Evolutionary conservation across 2,113 vertebrate species (phyloP).

Genomic region (Nestor notabilis): DNA sequence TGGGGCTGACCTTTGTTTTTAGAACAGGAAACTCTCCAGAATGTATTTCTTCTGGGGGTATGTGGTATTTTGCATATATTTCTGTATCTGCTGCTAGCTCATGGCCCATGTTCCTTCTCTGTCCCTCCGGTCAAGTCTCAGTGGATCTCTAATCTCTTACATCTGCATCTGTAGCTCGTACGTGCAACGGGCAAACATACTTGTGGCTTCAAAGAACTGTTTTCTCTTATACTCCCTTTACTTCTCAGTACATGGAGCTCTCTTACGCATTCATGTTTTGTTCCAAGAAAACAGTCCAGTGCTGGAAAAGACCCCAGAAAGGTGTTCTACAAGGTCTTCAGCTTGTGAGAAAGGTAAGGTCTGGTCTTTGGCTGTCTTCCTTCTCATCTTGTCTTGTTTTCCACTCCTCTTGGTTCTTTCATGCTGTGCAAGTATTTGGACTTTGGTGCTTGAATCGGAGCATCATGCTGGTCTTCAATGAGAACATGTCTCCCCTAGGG

Average conservation of each 20-base stretch:
- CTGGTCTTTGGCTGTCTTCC: background rate
- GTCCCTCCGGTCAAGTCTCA: background rate
- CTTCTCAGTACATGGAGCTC: background rate
- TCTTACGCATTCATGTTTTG: background rate
- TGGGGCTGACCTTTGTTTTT: conserved; percentile 5
- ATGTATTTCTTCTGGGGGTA: background rate
- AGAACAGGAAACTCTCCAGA: conserved; percentile 1
- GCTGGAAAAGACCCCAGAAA: background rate
- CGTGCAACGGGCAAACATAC: background rate
- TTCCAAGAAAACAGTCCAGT: background rate
- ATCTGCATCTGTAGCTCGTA: background rate
- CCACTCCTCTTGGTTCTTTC: background rate
- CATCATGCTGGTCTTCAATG: background rate
- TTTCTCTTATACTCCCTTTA: background rate
- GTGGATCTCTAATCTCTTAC: background rate
- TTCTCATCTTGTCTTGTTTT: background rate
- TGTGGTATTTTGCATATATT: background rate
- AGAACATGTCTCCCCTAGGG: background rate
- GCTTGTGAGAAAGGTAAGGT: background rate
- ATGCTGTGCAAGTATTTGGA: background rate
- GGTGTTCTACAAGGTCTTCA: background rate
- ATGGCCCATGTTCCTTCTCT: background rate
- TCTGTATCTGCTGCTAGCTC: background rate
- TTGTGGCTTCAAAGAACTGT: background rate
- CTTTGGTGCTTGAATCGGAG: background rate